Conservation (phyloP, 2,888 invertebrate species). For the Sminthurinus aureus region DNA sequence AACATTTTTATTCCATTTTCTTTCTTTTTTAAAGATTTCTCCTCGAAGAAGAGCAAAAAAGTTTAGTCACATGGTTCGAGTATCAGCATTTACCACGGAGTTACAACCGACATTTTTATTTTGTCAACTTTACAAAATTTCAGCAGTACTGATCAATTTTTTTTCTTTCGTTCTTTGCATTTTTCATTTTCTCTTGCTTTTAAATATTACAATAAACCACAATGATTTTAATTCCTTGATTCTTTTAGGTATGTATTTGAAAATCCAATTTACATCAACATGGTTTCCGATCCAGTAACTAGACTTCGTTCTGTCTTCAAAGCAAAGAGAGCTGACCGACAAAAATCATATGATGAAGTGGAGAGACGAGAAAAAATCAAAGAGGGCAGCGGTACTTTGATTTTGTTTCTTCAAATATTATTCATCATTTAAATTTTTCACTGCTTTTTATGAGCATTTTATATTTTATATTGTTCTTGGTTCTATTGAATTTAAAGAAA, state of each 20-base stretch:
- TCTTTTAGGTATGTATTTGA: slow-evolving; percentile 53
- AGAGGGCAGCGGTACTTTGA: slow-evolving; percentile 22
- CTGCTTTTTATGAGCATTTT: neutral
- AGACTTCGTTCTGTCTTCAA: slow-evolving; percentile 56
- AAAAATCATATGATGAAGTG: slow-evolving; percentile 51
- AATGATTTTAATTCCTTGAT: neutral
- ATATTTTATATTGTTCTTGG: neutral
- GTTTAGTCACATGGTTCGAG: slow-evolving; percentile 59
- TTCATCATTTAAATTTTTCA: neutral
- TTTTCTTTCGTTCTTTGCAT: neutral
- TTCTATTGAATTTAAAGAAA: neutral
- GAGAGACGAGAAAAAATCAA: slow-evolving; percentile 44
- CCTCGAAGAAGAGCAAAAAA: slow-evolving; percentile 66
- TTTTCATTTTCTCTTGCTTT: neutral
- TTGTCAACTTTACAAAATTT: slow-evolving; percentile 70
- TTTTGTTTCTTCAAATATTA: neutral
- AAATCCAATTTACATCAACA: slow-evolving; percentile 70
- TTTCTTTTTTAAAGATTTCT: slow-evolving; percentile 50
- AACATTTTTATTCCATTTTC: neutral
- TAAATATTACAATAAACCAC: neutral
- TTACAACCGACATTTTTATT: slow-evolving; percentile 70
- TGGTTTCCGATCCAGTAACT: slow-evolving; percentile 71
- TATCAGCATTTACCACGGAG: slow-evolving; percentile 65
- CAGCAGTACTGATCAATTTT: slow-evolving; percentile 51
- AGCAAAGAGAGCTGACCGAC: slow-evolving; percentile 38